Base-by-base conservation (phyloP, 2,888 invertebrate genomes). In the Drosophila greeni region DNA sequence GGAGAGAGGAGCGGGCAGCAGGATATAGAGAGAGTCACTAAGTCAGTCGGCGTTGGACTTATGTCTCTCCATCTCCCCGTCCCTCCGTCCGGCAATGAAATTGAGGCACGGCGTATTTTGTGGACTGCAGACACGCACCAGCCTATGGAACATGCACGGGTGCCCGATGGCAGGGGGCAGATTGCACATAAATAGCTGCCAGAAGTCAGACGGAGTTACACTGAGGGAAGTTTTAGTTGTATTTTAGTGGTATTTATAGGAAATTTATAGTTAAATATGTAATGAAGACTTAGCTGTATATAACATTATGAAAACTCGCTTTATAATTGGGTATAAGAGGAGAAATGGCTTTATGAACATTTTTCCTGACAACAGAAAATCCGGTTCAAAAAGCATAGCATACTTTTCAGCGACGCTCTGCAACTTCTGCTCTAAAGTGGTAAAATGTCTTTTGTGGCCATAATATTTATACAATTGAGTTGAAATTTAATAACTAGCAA, bases 81-180 rank as follows among this genome's bases (percentile, higher is more conserved):
- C 37, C 34, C 16, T 37, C 48, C 31, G 61, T 26, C 55, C 57
- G 64, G 56, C 81, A 72, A 74, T 80, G 78, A 74, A 70, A 73
- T 73, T 76, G 81, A 71, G 81, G 73, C 70, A 78, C 76, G 68
- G 81, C 81, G 78, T 73, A 75, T 71, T 67, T 76, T 76, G 76
- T 76, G 79, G 68, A 73, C 66, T 77, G 70, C 77, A 68, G 43
- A 72, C 77, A 78, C 83, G 83, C 75, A 82, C 80, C 68, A 34
- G 66, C 39, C 66, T 56, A 56, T 66, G 64, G 47, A 54, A 36
- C 66, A 60, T 68, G 69, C 69, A 68, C 31, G 60, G 69, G 36
- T 53, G 31, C 36, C 48, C 33, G 53, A 47, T 67, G 39, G 56
- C 34, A 52, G 47, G 66, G 55, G 49, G 40, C 51, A 67, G 37